Base-by-base conservation (phyloP, 2,797 vertebrate genomes). In the Arremon aurantiirostris region DNA sequence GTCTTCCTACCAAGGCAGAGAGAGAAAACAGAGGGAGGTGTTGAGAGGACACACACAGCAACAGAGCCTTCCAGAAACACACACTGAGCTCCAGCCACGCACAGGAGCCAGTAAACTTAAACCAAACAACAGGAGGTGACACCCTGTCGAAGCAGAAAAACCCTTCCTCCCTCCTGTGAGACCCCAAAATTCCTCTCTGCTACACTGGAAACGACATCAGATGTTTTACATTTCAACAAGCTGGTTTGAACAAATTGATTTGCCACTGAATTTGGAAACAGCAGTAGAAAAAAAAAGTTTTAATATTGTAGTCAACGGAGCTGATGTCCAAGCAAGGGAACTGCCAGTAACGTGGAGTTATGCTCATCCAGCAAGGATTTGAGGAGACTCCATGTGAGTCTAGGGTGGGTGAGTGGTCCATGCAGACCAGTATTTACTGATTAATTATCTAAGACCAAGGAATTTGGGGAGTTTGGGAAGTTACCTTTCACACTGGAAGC, bases 1-100 rank as follows among this genome's bases (percentile, higher is more conserved):
- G 97, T 99, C 99, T 98, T 99, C 99, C 99, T 99, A 97, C 86
- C 98, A 80, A 95, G 91, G 97, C 97, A 95, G 96, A 79, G 82
- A 82, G 87, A 93, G 93, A 76, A 71, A 72, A 50, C 41, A 81
- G 47, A 92, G 69, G 73, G 61, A 96, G 79, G 87, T 11, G 32
- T 97, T 97, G 94, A 97, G 91, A 94, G n/a, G 39, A 88, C 39
- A 80, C 35, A 90, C 35, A 82, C 21, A 63, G 46, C 52, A 55
- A 65, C 76, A 83, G n/a, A 91, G 28, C 1, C 0, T 46, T 90
- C 47, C 78, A 91, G 73, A 80, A 23, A 85, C 37, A 81, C 61
- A 83, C 42, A 42, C 22, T 2, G 39, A 88, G 28, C 66, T 59
- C 28, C 9, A 42, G 37, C 32, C 53, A 24, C 0, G 0, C 50